These are phyloP conservation scores for Cladopsammia gracilis DNA, from an alignment of 64 coral and sea anemone genomes.

Conservation along the genomic window DNA sequence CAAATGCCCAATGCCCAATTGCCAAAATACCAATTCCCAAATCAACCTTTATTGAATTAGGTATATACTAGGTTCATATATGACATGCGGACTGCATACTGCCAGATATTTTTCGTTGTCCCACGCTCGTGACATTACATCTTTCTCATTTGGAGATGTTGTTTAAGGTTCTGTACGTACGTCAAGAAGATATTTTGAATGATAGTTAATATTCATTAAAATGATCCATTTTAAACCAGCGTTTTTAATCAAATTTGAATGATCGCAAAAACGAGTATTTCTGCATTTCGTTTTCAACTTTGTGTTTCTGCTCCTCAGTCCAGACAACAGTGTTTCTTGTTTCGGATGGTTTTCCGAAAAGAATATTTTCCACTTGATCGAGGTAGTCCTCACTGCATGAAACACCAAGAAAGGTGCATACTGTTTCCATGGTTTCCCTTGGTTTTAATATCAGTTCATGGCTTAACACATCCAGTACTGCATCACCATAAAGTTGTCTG, in stretches of 20 bases:
- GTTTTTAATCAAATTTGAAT: constrained; percentile 27
- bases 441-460: constrained; percentile 61
- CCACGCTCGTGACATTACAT: no score
- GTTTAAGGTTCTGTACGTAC: no score
- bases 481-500: not conserved
- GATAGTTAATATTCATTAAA: no score
- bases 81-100: no score
- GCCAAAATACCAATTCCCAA: no score
- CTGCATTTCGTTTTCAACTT: constrained; percentile 27
- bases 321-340: constrained; percentile 63
- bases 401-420: constrained; percentile 53
- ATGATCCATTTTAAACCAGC: no score
- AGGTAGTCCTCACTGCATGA: constrained; percentile 44
- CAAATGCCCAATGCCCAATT: no score
- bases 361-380: constrained; percentile 44
- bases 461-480: constrained; percentile 31
- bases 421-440: constrained; percentile 27
- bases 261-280: constrained; percentile 40
- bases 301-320: constrained; percentile 46
- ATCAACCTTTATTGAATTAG: no score
- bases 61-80: no score
- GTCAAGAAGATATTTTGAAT: no score
- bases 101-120: no score
- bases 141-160: no score
- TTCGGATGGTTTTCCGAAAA: constrained; percentile 37